Percentiles rank a stretch among this genome's conserved stretches.
Conservation (phyloP, 1,140 invertebrate genomes). For the Drosophila burlai region DNA sequence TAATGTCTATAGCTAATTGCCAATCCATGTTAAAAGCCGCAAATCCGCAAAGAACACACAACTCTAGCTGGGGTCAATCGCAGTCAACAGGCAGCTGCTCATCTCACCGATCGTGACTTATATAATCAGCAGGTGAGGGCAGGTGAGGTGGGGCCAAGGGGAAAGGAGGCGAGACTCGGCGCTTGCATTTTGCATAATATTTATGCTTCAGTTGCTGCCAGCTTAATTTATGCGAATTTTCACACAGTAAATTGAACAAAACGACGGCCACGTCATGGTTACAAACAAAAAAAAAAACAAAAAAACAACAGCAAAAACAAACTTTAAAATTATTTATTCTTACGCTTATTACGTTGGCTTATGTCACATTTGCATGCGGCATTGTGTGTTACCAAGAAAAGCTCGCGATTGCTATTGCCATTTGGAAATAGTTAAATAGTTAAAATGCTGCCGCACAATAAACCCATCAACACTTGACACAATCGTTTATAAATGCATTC, state of each 20-base stretch:
- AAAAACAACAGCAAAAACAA: slow-evolving; percentile 6
- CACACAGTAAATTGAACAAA: slow-evolving; percentile 83
- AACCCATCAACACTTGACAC: slow-evolving; percentile 81
- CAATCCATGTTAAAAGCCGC: slow-evolving; percentile 64
- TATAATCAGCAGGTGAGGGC: slow-evolving; percentile 50
- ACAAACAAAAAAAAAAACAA: slow-evolving; percentile 4
- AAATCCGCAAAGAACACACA: slow-evolving; percentile 46
- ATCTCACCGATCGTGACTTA: slow-evolving; percentile 75
- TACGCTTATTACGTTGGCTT: slow-evolving; percentile 76
- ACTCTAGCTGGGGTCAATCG: slow-evolving; percentile 51
- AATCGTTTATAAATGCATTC: slow-evolving; percentile 80
- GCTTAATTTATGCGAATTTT: slow-evolving; percentile 81
- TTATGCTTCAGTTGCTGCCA: slow-evolving; percentile 67
- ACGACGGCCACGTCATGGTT: slow-evolving; percentile 59
- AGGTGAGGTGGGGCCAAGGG: neutral
- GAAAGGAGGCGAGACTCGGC: slow-evolving; percentile 24
- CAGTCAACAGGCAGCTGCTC: slow-evolving; percentile 52
- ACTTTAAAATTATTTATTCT: slow-evolving; percentile 75
- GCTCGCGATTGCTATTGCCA: slow-evolving; percentile 43
- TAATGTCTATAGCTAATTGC: slow-evolving; percentile 60
- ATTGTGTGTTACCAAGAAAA: slow-evolving; percentile 40
- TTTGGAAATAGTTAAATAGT: slow-evolving; percentile 37
- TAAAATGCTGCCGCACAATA: slow-evolving; percentile 55
- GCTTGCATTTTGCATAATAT: slow-evolving; percentile 80
- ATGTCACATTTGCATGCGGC: slow-evolving; percentile 73